Percentiles rank a stretch among this genome's conserved stretches.
Conservation (phyloP, 2,113 vertebrate species). For the Mastomys natalensis region DNA sequence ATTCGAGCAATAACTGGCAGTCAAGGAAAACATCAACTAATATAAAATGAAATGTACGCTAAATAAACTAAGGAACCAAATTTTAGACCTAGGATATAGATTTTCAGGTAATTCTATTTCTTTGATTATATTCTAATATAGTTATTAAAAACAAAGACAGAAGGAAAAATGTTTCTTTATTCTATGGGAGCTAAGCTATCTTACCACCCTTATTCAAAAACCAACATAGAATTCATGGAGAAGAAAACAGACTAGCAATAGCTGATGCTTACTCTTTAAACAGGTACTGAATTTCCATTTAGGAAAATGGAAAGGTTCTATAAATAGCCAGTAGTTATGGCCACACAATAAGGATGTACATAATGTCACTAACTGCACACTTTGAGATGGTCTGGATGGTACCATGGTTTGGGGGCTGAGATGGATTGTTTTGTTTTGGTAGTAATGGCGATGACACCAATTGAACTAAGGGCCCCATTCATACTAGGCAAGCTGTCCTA, state of each 20-base stretch:
- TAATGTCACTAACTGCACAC: neutral
- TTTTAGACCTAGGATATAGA: neutral
- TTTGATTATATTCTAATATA: neutral
- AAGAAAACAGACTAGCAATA: neutral
- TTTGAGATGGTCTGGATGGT: neutral
- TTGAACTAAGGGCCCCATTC: neutral
- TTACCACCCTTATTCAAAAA: neutral
- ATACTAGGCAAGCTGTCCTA: neutral
- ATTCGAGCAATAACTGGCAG: neutral
- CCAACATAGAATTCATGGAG: neutral
- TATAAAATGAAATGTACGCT: conserved; percentile 11
- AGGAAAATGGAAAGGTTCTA: neutral
- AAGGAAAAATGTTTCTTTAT: neutral
- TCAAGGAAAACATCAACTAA: neutral
- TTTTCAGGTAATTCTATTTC: neutral
- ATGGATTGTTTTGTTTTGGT: neutral
- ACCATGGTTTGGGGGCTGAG: neutral
- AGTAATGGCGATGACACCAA: neutral
- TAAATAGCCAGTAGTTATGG: neutral
- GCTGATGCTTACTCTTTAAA: neutral
- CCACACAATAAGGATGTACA: neutral
- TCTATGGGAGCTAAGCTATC: neutral
- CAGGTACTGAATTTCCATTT: neutral
- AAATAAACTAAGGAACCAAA: conserved; percentile 12
- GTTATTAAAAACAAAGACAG: neutral